Base-by-base conservation (phyloP, 2,888 invertebrate genomes). In the Dione vanillae region DNA sequence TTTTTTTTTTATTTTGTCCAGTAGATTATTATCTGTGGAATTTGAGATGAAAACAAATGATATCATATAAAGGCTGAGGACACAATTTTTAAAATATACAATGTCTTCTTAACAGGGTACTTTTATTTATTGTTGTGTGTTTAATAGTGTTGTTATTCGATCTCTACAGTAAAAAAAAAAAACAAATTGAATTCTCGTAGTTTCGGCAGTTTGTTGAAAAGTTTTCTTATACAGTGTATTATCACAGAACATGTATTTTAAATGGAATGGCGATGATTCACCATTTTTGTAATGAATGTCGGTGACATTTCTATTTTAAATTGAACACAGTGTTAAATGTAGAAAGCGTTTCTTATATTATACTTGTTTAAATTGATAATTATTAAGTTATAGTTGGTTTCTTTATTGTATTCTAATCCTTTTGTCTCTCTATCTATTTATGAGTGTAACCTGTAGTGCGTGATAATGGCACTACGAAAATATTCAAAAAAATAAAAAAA, bases 11-110 rank as follows among this genome's bases (percentile, higher is more conserved):
- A 41, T 69, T 43, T 27, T 59, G 40, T 68, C 16, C 59, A 47
- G 43, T 67, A 49, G 12, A 76, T 66, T 70, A 80, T 85, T 85
- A 81, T 83, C 86, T 85, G 86, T 87, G 83, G 83, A 81, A 80
- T 77, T 76, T 84, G 79, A 54, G 35, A 77, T 75, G 77, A 81
- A 85, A 89, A 84, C 84, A 85, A 86, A 84, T 80, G 83, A 92
- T 93, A 93, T 93, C 92, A 93, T 91, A 81, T 82, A 89, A 92
- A 92, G 92, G 93, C 93, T 92, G 93, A 92, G 92, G 93, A 89
- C 88, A 87, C 88, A 89, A 89, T 90, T 91, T 90, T 91, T 87
- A 90, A 86, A 85, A 90, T 91, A 92, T 92, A 93, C 92, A 93
- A 92, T 91, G 92, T 92, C 91, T 90, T 91, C 88, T 88, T 80